Percentiles rank a stretch among this genome's conserved stretches.
Evolutionary conservation across 2,797 vertebrate genomes (phyloP).

Genomic region (Urophycis tenuis): DNA sequence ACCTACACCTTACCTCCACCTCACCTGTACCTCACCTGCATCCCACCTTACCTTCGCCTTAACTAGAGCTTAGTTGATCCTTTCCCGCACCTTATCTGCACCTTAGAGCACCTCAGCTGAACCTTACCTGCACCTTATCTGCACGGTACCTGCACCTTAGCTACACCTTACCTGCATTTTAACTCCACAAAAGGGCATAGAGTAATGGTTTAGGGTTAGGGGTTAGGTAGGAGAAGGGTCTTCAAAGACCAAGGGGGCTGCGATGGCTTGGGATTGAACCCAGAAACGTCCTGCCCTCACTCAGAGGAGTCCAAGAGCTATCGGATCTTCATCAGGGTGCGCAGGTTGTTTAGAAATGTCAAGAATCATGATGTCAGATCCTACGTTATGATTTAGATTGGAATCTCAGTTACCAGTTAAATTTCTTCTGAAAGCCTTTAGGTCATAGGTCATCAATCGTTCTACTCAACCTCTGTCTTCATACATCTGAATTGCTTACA

Average conservation of each 20-base stretch:
- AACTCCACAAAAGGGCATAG: no score
- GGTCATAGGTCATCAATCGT: not conserved
- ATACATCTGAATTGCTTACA: not conserved
- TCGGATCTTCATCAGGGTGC: no score
- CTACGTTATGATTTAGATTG: not conserved
- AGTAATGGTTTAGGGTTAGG: no score
- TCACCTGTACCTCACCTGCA: not conserved
- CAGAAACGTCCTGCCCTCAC: no score
- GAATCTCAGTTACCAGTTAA: no score
- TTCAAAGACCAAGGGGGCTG: no score
- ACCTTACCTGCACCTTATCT: not conserved
- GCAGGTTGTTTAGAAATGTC: not conserved
- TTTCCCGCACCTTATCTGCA: not conserved
- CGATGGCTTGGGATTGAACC: no score
- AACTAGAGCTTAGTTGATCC: not conserved
- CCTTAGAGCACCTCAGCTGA: not conserved
- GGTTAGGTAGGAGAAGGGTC: no score
- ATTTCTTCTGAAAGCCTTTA: not conserved
- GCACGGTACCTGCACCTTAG: no score
- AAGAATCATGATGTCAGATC: not conserved
- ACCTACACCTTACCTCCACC: not conserved
- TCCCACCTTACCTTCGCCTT: not conserved
- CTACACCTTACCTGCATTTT: not conserved
- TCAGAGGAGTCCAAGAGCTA: no score
- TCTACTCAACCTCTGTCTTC: not conserved